Percentiles rank a stretch among this genome's conserved stretches.
These are phyloP conservation scores for Mormyrus hasselquistii DNA, from an alignment of 2,797 vertebrate species.

Conservation along the genomic window DNA sequence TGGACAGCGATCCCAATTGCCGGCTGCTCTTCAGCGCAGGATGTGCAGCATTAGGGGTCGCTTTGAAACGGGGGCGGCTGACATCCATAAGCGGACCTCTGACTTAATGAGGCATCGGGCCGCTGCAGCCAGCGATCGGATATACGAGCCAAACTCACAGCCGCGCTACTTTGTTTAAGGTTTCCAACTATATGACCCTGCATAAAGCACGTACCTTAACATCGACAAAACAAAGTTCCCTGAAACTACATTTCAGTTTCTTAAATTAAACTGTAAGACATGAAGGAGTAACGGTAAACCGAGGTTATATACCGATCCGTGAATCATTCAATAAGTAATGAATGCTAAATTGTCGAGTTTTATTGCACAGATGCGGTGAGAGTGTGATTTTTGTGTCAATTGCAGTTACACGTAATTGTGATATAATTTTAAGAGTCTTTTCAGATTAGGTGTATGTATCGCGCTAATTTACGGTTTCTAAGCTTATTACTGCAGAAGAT, in stretches of 20 bases:
- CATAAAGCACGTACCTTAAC: not conserved
- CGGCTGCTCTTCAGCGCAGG: not conserved
- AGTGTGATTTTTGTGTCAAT: not conserved
- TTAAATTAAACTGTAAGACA: not conserved
- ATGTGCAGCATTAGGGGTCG: not conserved
- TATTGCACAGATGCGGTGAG: not conserved
- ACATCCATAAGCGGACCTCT: not conserved
- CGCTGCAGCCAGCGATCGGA: not conserved
- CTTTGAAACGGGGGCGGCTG: not conserved
- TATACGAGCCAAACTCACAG: not conserved
- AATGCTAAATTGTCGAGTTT: not conserved
- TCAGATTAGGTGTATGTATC: not conserved
- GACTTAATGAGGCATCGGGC: not conserved
- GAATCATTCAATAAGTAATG: not conserved
- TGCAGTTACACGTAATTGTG: not conserved
- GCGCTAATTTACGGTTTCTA: not conserved
- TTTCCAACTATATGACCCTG: not conserved
- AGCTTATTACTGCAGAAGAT: not conserved
- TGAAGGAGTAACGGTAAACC: not conserved
- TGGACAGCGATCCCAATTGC: not conserved
- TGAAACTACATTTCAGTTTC: not conserved
- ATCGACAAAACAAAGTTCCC: not conserved
- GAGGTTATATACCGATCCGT: not conserved
- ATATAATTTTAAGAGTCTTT: not conserved
- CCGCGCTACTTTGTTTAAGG: not conserved